These are phyloP conservation scores for Hypsibius dujardini DNA, from an alignment of 1,140 invertebrate genomes.

Conservation along the genomic window DNA sequence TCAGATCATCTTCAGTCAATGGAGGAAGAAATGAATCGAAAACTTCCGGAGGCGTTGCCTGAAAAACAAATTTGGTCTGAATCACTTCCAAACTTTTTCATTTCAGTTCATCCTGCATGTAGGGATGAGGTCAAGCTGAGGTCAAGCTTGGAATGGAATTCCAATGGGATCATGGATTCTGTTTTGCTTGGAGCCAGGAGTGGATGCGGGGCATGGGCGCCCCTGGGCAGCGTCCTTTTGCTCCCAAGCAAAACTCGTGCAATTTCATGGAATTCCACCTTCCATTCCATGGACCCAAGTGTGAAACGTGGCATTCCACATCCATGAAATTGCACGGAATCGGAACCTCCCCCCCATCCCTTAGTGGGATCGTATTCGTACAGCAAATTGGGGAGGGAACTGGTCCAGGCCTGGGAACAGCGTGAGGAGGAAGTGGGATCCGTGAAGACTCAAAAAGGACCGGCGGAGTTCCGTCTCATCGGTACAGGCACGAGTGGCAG, in stretches of 20 bases:
- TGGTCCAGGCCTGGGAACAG: slow-evolving; percentile 75
- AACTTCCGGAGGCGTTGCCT: slow-evolving; percentile 27
- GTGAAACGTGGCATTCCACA: too few species aligned
- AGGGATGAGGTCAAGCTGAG: too few species aligned
- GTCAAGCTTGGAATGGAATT: too few species aligned
- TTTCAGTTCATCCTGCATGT: too few species aligned
- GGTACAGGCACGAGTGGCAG: slow-evolving; percentile 51
- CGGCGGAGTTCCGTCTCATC: slow-evolving; percentile 52
- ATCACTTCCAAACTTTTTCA: neutral
- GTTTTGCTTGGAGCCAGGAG: slow-evolving; percentile 34
- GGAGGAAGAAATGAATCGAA: neutral
- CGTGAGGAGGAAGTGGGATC: slow-evolving; percentile 64
- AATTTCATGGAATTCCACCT: too few species aligned
- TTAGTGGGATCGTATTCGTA: slow-evolving; percentile 25
- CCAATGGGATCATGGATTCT: too few species aligned
- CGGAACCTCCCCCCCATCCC: too few species aligned
- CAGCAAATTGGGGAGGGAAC: slow-evolving; percentile 59
- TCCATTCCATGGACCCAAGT: too few species aligned
- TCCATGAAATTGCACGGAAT: too few species aligned
- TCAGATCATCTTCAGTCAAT: neutral
- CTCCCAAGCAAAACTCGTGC: too few species aligned
- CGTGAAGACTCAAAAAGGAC: slow-evolving; percentile 53
- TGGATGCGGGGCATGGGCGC: slow-evolving; percentile 47
- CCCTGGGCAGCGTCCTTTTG: neutral
- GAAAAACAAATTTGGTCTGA: slow-evolving; percentile 11